Percentiles rank a stretch among this genome's conserved stretches.
phyloP scores from a whole-genome alignment of 1,140 invertebrate species.

The Chrysomallon squamiferum region DNA sequence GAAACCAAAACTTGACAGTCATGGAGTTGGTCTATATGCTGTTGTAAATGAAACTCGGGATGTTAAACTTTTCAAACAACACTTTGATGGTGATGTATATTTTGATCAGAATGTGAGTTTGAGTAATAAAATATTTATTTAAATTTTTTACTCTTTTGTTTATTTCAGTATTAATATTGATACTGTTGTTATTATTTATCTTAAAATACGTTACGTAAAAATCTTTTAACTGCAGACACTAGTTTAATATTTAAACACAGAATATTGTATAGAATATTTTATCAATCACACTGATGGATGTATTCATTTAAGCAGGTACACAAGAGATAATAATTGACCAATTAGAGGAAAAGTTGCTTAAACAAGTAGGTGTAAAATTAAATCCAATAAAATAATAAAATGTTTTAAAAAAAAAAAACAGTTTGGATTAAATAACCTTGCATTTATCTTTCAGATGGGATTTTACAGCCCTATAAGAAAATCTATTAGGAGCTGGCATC shows the following conservation, averaged over 20 bases:
- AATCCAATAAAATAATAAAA: neutral
- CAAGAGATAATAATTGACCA: neutral
- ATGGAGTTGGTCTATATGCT: constrained; percentile 57
- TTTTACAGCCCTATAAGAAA: constrained; percentile 64
- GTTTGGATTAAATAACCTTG: neutral
- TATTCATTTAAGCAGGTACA: neutral
- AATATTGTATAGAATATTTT: neutral
- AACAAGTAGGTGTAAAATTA: too few relatives aligned
- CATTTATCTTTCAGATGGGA: constrained; percentile 40
- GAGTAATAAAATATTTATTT: neutral
- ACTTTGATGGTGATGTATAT: constrained; percentile 59
- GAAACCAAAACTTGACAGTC: constrained; percentile 50
- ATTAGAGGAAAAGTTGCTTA: too few relatives aligned
- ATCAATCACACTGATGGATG: neutral
- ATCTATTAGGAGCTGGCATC: constrained; percentile 52
- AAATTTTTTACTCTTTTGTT: neutral
- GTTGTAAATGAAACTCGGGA: constrained; percentile 62
- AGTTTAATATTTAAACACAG: neutral
- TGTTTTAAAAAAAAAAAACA: neutral
- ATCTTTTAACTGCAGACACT: neutral
- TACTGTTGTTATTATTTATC: neutral
- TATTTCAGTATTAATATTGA: neutral
- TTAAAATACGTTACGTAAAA: neutral
- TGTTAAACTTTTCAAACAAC: constrained; percentile 58
- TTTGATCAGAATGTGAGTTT: constrained; percentile 56